Conservation (phyloP, 2,113 vertebrate genomes). For the Sciurus niger region DNA sequence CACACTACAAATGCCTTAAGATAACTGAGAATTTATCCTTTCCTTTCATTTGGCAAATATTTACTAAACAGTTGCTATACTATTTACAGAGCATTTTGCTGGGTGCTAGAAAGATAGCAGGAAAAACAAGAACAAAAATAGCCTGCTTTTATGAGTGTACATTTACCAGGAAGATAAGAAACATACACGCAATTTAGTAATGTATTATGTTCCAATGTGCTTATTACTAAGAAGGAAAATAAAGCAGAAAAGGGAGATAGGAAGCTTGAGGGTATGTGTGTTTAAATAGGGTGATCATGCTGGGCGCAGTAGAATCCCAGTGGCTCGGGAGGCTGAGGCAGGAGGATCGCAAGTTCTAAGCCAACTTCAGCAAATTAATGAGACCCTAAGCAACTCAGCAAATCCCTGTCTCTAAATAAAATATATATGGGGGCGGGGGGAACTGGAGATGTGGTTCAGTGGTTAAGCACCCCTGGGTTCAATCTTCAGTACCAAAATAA, state of each 20-base stretch:
- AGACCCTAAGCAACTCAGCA: no score
- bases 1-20: not conserved
- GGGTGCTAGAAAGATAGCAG: not conserved
- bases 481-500: no score
- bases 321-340: no score
- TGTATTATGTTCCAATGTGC: no score
- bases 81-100: not conserved
- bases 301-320: no score
- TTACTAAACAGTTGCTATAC: not conserved
- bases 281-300: not conserved
- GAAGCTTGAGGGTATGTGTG: not conserved
- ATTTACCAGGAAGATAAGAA: not conserved
- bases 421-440: no score
- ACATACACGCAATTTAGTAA: not conserved
- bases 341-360: no score
- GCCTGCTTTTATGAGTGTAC: not conserved
- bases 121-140: not conserved
- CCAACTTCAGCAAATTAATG: no score
- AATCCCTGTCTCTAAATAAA: no score
- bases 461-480: no score
- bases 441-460: no score
- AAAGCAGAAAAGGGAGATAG: not conserved
- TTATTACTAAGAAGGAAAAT: not conserved
- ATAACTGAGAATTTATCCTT: not conserved
- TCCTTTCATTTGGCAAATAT: not conserved